These are phyloP conservation scores for Pterocles gutturalis DNA, from an alignment of 2,113 vertebrate genomes.

Conservation along the genomic window DNA sequence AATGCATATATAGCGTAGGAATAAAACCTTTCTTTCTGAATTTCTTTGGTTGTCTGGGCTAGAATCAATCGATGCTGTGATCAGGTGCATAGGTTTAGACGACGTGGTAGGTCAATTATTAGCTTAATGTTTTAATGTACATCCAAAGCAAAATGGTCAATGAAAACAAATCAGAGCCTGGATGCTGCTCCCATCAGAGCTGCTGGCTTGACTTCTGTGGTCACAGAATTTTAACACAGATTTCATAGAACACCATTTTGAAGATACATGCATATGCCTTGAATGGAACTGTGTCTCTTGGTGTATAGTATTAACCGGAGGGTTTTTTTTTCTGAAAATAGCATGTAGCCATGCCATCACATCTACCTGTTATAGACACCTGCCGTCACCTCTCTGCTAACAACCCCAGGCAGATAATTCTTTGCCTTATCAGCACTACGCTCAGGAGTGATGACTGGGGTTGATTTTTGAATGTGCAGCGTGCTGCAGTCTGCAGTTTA, in stretches of 20 bases:
- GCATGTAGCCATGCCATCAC: rapidly evolving
- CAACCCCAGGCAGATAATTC: not conserved
- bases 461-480: not conserved
- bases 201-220: not conserved
- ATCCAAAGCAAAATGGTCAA: not conserved
- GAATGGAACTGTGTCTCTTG: not conserved
- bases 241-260: not conserved
- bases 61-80: not conserved
- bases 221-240: not conserved
- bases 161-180: not conserved
- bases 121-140: not conserved
- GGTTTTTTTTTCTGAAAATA: not conserved
- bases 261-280: not conserved
- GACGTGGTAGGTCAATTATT: not conserved
- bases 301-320: not conserved
- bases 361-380: not conserved
- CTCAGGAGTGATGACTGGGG: not conserved
- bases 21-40: not conserved
- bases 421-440: not conserved
- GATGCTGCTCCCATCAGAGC: not conserved
- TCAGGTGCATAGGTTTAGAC: not conserved
- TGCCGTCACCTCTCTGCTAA: not conserved
- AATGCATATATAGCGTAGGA: rapidly evolving
- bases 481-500: not conserved
- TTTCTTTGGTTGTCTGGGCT: not conserved